Base-by-base conservation (phyloP, 1,140 invertebrate genomes). In the Sitophilus oryzae region DNA sequence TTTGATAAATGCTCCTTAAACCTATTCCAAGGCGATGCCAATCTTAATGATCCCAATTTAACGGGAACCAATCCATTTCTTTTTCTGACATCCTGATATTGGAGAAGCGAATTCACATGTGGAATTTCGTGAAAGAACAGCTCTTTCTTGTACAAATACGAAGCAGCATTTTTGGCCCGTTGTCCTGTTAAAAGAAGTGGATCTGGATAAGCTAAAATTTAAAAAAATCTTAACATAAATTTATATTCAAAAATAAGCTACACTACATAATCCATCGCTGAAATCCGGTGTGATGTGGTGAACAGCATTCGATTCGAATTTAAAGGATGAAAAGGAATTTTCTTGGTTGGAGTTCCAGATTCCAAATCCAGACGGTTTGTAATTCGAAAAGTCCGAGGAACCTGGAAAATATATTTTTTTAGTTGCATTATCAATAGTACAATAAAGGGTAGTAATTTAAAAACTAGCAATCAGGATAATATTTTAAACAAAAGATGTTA, bases 41-140 rank as follows among this genome's bases (percentile, higher is more conserved):
- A 66, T 55, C 81, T 76, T 61, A 82, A 71, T 59, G 81, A 83
- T 2, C 76, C 77, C 9, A 85, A 67, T 15, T 76, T 64, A 58
- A 83, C 74, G 1, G 73, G 76, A 20, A 74, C 66, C 1, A 84
- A 67, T 16, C 78, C 76, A 60, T 83, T 84, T 11, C 66, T 54
- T 14, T 68, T 56, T 48, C 83, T 70, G n/a, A 77, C 66, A 50
- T 80, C 70, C 62, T 84, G 80, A 60, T 83, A 80, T 30, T 70
- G 71, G 1, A 82, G 65, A 5, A 84, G 56, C 0, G 80, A 76
- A 53, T 74, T 66, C n/a, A 76, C 74, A 56, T 85, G 82, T 1
- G 81, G 82, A 56, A 80, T 78, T 38, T 83, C 76, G 40, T 79
- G 72, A 60, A 78, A 82, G 68, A 80, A 85, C 8, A 82, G 66